Conservation (phyloP, 2,113 vertebrate species). For the Gobiocypris rarus region DNA sequence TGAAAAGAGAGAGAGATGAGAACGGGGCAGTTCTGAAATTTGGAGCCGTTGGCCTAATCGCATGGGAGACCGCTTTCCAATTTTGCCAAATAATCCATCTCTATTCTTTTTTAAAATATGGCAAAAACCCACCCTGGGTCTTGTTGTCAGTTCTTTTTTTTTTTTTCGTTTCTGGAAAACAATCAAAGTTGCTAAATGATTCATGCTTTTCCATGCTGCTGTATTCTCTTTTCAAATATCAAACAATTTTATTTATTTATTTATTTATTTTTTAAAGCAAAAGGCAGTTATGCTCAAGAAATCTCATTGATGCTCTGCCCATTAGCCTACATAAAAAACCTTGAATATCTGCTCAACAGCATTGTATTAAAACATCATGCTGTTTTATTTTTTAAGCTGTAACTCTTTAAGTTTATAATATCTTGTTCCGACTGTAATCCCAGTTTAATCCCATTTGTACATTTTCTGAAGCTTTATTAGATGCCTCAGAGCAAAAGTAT, state of each 20-base stretch:
- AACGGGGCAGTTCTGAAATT: conserved; percentile 66
- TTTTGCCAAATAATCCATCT: conserved; percentile 74
- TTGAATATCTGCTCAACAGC: conserved; percentile 7
- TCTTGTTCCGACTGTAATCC: background rate
- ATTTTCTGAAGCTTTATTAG: too few species aligned
- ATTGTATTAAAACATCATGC: background rate
- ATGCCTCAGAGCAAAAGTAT: too few species aligned
- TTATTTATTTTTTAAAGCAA: conserved; percentile 67
- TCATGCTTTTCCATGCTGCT: conserved; percentile 72
- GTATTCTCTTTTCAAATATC: conserved; percentile 76
- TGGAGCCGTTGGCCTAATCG: conserved; percentile 70
- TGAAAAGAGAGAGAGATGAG: conserved; percentile 59
- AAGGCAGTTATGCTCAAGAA: conserved; percentile 74
- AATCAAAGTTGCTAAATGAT: conserved; percentile 81
- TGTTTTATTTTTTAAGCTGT: background rate
- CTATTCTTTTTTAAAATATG: conserved; percentile 72
- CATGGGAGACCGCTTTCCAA: conserved; percentile 74
- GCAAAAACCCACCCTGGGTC: conserved; percentile 75
- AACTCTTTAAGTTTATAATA: background rate
- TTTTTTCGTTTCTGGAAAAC: conserved; percentile 73
- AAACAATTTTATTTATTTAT: conserved; percentile 57
- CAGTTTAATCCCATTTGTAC: too few species aligned
- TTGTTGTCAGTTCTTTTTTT: conserved; percentile 71
- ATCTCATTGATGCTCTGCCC: conserved; percentile 79
- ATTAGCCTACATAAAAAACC: conserved; percentile 73